Conservation (phyloP, 2,797 vertebrate species). For the Pitangus sulphuratus region DNA sequence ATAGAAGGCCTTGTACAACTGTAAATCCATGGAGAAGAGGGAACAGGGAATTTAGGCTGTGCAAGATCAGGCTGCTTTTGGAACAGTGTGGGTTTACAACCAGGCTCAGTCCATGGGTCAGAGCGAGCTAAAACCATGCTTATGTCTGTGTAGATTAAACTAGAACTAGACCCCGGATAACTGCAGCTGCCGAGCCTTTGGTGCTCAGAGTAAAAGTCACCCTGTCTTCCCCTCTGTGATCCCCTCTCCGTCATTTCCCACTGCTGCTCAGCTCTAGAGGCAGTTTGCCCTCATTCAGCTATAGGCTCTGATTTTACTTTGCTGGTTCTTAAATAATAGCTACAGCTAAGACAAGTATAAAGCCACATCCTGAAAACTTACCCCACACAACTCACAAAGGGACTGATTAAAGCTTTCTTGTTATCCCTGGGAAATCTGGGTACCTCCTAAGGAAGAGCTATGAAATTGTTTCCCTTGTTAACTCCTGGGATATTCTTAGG, state of each 20-base stretch:
- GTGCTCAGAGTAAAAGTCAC: not conserved
- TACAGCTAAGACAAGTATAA: not conserved
- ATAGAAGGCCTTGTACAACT: not conserved
- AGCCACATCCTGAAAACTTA: not conserved
- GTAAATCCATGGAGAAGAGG: not conserved
- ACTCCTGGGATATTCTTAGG: constrained; percentile 14
- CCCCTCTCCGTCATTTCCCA: not conserved
- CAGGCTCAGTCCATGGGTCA: not conserved
- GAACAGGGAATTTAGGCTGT: not conserved
- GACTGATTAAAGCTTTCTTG: not conserved
- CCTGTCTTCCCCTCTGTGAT: not conserved
- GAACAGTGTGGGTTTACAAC: rapidly evolving
- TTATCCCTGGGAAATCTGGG: not conserved
- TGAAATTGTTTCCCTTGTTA: not conserved
- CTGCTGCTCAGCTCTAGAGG: not conserved
- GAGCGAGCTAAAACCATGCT: not conserved
- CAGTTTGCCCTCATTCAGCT: not conserved
- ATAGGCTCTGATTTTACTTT: not conserved
- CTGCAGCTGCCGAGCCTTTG: not conserved
- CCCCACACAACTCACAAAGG: not conserved
- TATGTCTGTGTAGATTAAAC: not conserved
- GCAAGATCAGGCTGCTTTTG: not conserved
- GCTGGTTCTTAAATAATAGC: not conserved
- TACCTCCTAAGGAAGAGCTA: not conserved
- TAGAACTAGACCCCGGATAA: not conserved